phyloP scores from a whole-genome alignment of 1,140 invertebrate genomes.

The Stegodyphus mimosarum region DNA sequence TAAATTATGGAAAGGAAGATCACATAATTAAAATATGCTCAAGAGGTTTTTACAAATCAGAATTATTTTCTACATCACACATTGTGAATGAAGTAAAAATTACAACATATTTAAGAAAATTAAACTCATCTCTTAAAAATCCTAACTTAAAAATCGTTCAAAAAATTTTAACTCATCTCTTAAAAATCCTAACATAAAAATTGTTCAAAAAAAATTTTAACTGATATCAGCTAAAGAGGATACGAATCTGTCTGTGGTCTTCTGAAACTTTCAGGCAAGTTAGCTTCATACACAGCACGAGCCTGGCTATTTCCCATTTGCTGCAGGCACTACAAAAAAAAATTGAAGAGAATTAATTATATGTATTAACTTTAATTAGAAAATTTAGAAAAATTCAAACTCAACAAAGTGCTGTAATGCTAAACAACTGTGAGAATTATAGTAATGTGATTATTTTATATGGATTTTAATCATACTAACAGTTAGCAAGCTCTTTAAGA shows the following conservation, averaged over 20 bases:
- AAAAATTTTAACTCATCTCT: no score
- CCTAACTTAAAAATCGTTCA: no score
- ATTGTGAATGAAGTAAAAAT: no score
- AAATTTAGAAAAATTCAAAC: neutral
- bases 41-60: no score
- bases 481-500: no score
- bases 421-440: neutral
- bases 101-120: no score
- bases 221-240: neutral
- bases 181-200: no score
- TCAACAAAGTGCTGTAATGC: neutral
- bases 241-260: slow-evolving; percentile 92
- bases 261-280: slow-evolving; percentile 93
- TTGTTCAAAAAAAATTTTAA: no score
- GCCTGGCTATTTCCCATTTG: slow-evolving; percentile 97
- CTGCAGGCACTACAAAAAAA: slow-evolving; percentile 80
- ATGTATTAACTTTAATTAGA: neutral
- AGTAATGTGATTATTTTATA: neutral
- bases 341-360: neutral
- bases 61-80: no score
- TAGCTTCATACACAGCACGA: slow-evolving; percentile 96
- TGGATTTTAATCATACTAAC: neutral
- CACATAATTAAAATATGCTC: no score
- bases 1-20: no score
- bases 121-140: no score